Base-by-base conservation (phyloP, 2,797 vertebrate species). In the Bradypodion pumilum region DNA sequence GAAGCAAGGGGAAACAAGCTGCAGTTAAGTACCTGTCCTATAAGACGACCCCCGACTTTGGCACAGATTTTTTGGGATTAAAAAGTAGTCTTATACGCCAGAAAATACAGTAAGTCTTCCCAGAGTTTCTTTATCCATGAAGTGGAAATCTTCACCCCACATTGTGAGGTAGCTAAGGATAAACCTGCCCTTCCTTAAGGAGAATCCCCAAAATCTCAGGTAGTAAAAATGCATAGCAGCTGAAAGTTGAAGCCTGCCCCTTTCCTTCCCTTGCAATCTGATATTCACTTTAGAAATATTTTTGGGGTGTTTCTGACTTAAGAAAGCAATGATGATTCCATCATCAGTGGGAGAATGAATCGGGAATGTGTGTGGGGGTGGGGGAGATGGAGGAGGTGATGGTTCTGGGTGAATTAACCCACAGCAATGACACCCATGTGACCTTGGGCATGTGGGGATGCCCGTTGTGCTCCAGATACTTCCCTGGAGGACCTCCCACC, bases 401-500 rank as follows among this genome's bases (percentile, higher is more conserved):
- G 6, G 46, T 23, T 21, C 16, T 27, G 40, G 68, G 6, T 7
- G 19, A 35, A 25, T 16, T 19, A 4, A 21, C 7, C 63, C 74
- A 21, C 27, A 19, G 15, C 65, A 59, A 62, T 44, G 35, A 16
- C 4, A 19, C 1, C 5, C 42, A 40, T 40, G n/a, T 79, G 66
- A 52, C 27, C 27, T n/a, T 4, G 25, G 5, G 32, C 15, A 4
- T 49, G 32, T 12, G 75, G 9, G 23, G 25, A 7, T 84, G 44
- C 56, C 87, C 89, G 82, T 69, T 13, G 88, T 82, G 62, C 80
- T 80, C 37, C 42, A 88, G 86, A 73, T 65, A 78, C 0, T 4
- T 27, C 25, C 69, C 84, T 74, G 76, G 91, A 66, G 87, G 74
- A 85, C 59, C 3, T 32, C 82, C 89, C 62, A 1, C 52, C 35